Evolutionary conservation across 1,140 invertebrate species (phyloP).

Genomic region (Oncopodura yosiiana): DNA sequence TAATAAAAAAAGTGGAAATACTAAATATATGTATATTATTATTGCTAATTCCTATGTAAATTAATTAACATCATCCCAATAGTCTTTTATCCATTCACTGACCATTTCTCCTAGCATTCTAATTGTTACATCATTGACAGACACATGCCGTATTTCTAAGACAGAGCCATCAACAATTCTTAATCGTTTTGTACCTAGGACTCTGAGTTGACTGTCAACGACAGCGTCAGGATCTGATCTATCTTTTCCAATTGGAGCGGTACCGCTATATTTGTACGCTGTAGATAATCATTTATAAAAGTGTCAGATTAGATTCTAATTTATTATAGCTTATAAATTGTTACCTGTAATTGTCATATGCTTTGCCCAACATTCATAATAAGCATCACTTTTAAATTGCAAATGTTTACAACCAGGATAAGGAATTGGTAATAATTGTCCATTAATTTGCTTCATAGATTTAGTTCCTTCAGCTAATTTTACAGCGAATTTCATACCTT

Average conservation of each 20-base stretch:
- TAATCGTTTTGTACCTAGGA: not conserved
- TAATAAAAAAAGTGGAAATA: no score
- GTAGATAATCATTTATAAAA: no score
- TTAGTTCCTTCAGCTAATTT: conserved; percentile 17
- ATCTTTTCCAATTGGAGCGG: conserved; percentile 6
- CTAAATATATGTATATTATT: no score
- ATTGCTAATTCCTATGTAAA: no score
- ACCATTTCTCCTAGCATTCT: not conserved
- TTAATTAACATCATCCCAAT: not conserved
- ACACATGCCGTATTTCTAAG: not conserved
- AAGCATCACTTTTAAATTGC: conserved; percentile 1
- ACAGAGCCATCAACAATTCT: not conserved
- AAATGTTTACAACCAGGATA: conserved; percentile 8
- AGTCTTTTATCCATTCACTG: not conserved
- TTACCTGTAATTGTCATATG: conserved; percentile 3
- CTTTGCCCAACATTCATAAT: conserved; percentile 1
- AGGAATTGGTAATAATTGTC: conserved; percentile 3
- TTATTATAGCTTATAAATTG: no score
- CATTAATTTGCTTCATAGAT: conserved; percentile 3
- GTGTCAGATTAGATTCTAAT: no score
- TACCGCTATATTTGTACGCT: conserved; percentile 8
- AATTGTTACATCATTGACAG: not conserved
- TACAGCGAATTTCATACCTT: conserved; percentile 16
- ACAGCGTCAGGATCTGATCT: not conserved
- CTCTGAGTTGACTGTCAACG: conserved; percentile 3